Evolutionary conservation across 2,888 invertebrate genomes (phyloP), one percentile per base, ranked within the genome.

Genomic region (Caenorhabditis sinica): DNA sequence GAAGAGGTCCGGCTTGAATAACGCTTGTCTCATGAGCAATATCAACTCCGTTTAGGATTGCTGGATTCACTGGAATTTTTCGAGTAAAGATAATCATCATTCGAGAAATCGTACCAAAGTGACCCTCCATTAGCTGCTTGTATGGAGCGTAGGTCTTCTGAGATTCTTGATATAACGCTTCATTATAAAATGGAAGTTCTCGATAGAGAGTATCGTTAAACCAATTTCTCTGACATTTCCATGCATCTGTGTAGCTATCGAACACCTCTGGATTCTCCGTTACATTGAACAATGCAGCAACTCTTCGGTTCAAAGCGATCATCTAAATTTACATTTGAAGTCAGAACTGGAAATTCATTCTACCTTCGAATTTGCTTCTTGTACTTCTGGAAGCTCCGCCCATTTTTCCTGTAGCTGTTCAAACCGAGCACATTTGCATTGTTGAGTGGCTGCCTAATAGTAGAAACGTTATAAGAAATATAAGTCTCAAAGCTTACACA

Each of bases 21-120:
- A 63, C 85, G 11, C 71, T 69, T 9, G 82, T 71, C 53, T 87
- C 86, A 0, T 79, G 53, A 13, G 80, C 85, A 40, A 88, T 80
- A 23, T 88, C 85, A n/a, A 88, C 40, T 6, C 82, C 82, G 23
- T 87, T 81, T 40, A 87, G 60, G 0, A 69, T 51, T 0, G 82
- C 25, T 0, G 81, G 30, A 11, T 83, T 66, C 3, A 68, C 88
- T 88, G 65, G 20, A 68, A 53, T 84, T n/a, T 20, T 17, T 15
- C 5, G 33, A 45, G 17, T 28, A 15, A 51, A 33, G 33, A 33
- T 8, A 33, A 33, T 6, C n/a, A 33, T 33, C 33, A 6, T 33
- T 6, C 33, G 8, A 33, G 8, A 33, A 33, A 33, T 8, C 4
- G 8, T 40, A 82, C 77, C 61, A 51, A 77, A 83, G 33, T 74